A percentile compares a stretch with the other conserved stretches of the same genome.
Conservation (phyloP, 2,113 vertebrate genomes). For the Colius striatus region DNA sequence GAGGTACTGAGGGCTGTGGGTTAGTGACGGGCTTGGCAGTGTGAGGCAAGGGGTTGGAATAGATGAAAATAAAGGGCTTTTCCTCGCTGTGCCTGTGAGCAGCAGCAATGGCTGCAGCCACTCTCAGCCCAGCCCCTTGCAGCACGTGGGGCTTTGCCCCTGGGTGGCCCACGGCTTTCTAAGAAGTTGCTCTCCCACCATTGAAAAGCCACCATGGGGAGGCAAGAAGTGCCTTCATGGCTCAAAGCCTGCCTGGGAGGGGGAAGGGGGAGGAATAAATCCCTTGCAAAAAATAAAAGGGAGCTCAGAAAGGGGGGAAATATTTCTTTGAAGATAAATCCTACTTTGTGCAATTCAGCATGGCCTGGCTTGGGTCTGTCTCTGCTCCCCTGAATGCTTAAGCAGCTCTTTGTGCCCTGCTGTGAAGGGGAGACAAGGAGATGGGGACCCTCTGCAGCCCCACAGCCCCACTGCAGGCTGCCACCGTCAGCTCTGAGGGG, state of each 20-base stretch:
- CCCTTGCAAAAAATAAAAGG: not conserved
- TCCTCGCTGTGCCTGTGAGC: rapidly evolving
- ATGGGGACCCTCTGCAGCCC: not conserved
- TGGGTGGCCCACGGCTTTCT: not conserved
- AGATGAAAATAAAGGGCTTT: no score
- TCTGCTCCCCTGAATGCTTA: not conserved
- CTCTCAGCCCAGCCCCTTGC: not conserved
- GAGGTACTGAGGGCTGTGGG: no score
- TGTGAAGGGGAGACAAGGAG: not conserved
- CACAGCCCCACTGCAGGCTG: not conserved
- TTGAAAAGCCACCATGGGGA: not conserved
- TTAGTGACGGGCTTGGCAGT: no score
- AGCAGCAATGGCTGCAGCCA: rapidly evolving
- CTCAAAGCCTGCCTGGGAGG: not conserved
- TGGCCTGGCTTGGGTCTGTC: constrained; percentile 19
- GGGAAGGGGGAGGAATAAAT: not conserved
- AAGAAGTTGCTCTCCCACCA: not conserved
- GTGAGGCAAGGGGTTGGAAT: no score
- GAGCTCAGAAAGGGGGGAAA: not conserved
- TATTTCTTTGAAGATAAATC: constrained; percentile 63
- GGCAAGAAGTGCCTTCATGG: not conserved
- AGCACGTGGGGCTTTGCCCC: not conserved
- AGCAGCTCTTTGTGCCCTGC: not conserved
- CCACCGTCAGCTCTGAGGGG: not conserved
- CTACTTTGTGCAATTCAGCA: constrained; percentile 48